Conservation (phyloP, 2,113 vertebrate species). For the Solea senegalensis region DNA sequence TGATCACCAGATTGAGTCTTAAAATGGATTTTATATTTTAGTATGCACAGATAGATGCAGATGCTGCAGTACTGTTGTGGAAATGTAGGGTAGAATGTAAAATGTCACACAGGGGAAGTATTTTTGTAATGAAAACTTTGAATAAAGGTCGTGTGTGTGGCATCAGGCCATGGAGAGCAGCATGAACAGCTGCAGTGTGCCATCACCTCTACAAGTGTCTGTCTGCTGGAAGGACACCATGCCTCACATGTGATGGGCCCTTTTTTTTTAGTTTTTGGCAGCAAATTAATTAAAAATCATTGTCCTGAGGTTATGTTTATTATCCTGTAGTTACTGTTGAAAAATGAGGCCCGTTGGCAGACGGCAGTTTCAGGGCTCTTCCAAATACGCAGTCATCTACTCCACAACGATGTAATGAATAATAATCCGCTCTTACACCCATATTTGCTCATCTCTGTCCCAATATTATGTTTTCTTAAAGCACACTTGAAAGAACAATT, state of each 20-base stretch:
- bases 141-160: neutral
- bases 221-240: constrained; percentile 26
- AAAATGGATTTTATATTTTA: neutral
- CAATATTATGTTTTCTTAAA: neutral
- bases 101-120: neutral
- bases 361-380: neutral
- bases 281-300: constrained; percentile 17
- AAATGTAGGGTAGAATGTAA: neutral
- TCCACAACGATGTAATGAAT: neutral
- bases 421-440: neutral
- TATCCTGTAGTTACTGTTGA: neutral
- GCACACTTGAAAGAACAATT: neutral
- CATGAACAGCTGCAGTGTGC: constrained; percentile 30
- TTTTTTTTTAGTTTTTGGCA: constrained; percentile 4
- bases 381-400: neutral
- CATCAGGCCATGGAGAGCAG: constrained; percentile 21
- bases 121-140: neutral
- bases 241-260: neutral
- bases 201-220: constrained; percentile 33
- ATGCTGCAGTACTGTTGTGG: neutral
- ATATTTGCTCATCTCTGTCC: neutral
- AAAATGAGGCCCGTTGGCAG: neutral
- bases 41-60: too few species aligned
- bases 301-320: constrained; percentile 1
- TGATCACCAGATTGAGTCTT: neutral